These are phyloP conservation scores for Microcebus jonahi DNA, from an alignment of 2,113 vertebrate species.

Conservation along the genomic window DNA sequence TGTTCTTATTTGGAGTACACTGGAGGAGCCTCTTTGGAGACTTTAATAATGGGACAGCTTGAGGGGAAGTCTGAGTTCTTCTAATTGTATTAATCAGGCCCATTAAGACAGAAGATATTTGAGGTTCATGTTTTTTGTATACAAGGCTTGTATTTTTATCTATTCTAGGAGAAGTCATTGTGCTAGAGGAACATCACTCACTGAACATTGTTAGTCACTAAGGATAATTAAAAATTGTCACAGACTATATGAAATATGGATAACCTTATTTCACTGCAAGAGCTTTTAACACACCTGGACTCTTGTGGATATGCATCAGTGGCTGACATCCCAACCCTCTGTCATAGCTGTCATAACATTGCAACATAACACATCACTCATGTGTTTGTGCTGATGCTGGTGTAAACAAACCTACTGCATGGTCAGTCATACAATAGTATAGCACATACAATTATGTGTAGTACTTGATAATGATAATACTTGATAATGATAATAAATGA, in stretches of 20 bases:
- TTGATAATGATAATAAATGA: not conserved
- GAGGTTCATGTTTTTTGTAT: not conserved
- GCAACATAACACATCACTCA: not conserved
- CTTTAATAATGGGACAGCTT: not conserved
- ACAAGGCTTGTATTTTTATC: not conserved
- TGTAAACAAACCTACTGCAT: not conserved
- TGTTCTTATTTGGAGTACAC: not conserved
- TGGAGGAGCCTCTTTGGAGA: not conserved
- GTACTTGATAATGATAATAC: not conserved
- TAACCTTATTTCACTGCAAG: not conserved
- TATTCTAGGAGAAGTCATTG: not conserved
- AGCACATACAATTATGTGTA: not conserved
- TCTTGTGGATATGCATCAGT: not conserved
- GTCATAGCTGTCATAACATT: not conserved
- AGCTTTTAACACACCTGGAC: not conserved
- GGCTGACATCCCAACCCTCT: not conserved
- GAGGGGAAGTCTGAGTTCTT: not conserved
- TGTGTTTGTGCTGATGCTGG: not conserved
- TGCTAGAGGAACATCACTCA: not conserved
- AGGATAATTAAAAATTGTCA: not conserved
- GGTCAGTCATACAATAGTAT: not conserved
- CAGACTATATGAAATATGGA: not conserved
- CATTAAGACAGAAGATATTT: not conserved
- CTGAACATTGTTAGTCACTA: not conserved
- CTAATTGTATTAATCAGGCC: not conserved